These are phyloP conservation scores for Paraescarpia echinospica DNA, from an alignment of 1,140 invertebrate species.

Conservation along the genomic window DNA sequence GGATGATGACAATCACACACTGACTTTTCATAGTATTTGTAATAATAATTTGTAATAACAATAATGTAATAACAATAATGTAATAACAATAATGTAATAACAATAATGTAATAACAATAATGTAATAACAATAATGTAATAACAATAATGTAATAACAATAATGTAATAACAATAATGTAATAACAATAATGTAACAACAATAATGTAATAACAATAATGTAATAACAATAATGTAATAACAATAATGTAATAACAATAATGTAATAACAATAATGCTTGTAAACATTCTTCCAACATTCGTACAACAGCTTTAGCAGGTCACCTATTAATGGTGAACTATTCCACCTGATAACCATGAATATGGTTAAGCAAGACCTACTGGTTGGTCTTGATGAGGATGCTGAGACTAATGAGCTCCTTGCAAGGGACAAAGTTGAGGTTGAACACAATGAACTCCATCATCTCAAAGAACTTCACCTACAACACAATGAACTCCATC, in stretches of 20 bases:
- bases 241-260: too few relatives aligned
- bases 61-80: too few relatives aligned
- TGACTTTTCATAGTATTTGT: not conserved
- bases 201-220: too few relatives aligned
- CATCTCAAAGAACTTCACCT: slow-evolving; percentile 92
- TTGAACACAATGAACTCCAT: slow-evolving; percentile 96
- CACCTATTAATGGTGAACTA: not conserved
- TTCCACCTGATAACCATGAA: not conserved
- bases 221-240: too few relatives aligned
- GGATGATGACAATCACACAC: not conserved
- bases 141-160: too few relatives aligned
- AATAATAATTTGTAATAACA: too few relatives aligned
- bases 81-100: too few relatives aligned
- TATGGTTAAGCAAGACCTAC: slow-evolving; percentile 38
- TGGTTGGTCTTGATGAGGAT: slow-evolving; percentile 81
- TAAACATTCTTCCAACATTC: not conserved
- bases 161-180: too few relatives aligned
- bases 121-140: too few relatives aligned
- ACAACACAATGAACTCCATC: slow-evolving; percentile 36
- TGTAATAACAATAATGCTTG: too few relatives aligned
- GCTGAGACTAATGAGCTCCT: slow-evolving; percentile 95
- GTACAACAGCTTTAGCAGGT: not conserved
- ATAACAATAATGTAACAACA: too few relatives aligned
- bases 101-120: too few relatives aligned
- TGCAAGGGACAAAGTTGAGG: slow-evolving; percentile 97